Conservation (phyloP, 2,888 invertebrate species). For the Hypomecis punctinalis region DNA sequence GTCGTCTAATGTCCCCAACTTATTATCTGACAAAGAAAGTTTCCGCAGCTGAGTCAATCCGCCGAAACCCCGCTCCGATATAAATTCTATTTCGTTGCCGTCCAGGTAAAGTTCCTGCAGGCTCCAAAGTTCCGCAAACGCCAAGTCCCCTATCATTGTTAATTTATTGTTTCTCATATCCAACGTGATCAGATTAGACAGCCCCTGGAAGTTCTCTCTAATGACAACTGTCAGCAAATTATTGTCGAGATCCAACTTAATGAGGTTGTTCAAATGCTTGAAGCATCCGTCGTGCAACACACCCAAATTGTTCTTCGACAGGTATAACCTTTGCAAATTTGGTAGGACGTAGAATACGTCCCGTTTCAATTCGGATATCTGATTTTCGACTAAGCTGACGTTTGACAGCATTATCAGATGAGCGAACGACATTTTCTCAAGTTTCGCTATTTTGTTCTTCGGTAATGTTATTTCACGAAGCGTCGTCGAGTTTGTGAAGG, state of each 20-base stretch:
- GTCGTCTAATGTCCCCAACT: conserved; percentile 88
- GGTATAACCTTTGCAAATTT: conserved; percentile 88
- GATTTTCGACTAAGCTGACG: conserved; percentile 90
- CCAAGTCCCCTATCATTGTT: conserved; percentile 91
- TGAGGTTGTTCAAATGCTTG: conserved; percentile 88
- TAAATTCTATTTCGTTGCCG: conserved; percentile 89
- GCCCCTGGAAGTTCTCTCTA: conserved; percentile 90
- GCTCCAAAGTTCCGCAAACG: conserved; percentile 92
- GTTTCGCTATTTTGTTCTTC: conserved; percentile 88
- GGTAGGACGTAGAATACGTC: conserved; percentile 91
- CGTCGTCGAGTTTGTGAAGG: conserved; percentile 90
- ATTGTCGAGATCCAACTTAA: conserved; percentile 91
- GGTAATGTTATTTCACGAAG: conserved; percentile 88
- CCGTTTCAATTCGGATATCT: conserved; percentile 89
- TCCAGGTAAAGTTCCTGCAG: conserved; percentile 89
- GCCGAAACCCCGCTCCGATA: conserved; percentile 91
- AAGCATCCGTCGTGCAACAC: conserved; percentile 94
- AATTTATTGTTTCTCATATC: conserved; percentile 91
- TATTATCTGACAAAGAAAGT: conserved; percentile 90
- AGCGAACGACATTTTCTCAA: conserved; percentile 90
- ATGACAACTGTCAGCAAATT: conserved; percentile 91
- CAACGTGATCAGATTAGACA: conserved; percentile 89
- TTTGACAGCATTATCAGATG: conserved; percentile 89
- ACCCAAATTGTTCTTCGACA: conserved; percentile 94
- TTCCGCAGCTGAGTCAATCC: conserved; percentile 90